Conservation (phyloP, 2,888 invertebrate species). For the Pasiphila rectangulata region DNA sequence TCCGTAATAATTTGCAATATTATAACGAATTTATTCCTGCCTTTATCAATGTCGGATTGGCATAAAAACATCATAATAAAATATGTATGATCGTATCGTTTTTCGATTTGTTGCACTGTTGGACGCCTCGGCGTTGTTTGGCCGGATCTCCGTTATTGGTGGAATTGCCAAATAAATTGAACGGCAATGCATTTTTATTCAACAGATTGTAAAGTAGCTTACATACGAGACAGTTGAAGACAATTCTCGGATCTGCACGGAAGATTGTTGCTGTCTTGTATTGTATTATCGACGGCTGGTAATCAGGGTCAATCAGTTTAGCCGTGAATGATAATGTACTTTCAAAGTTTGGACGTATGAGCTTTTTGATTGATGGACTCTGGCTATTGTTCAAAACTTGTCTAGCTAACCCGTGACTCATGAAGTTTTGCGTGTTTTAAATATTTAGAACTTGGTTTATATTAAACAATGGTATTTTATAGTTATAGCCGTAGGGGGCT, state of each 20-base stretch:
- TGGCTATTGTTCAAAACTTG: constrained; percentile 18
- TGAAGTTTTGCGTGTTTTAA: constrained; percentile 3
- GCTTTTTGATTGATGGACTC: constrained; percentile 51
- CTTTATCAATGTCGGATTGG: constrained; percentile 39
- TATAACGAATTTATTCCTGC: constrained; percentile 36
- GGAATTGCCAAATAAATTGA: constrained; percentile 20
- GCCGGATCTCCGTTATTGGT: constrained; percentile 21
- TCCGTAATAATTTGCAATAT: constrained; percentile 34
- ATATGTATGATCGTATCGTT: constrained; percentile 39
- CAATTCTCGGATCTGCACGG: constrained; percentile 14
- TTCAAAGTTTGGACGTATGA: constrained; percentile 57
- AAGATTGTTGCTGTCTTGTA: neutral
- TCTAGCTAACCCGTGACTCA: constrained; percentile 7
- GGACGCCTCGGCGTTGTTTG: constrained; percentile 26
- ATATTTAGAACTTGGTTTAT: too few relatives aligned
- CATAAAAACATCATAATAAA: constrained; percentile 47
- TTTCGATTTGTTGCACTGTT: constrained; percentile 30
- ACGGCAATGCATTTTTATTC: constrained; percentile 24
- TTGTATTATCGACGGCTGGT: constrained; percentile 19
- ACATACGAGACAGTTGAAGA: constrained; percentile 19
- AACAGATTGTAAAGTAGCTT: constrained; percentile 24
- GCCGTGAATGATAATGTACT: constrained; percentile 48
- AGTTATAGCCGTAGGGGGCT: too few relatives aligned
- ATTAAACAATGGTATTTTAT: too few relatives aligned
- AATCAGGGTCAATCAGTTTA: constrained; percentile 16